Base-by-base conservation (phyloP, 1,140 invertebrate genomes). In the Ceratosolen solmsi region DNA sequence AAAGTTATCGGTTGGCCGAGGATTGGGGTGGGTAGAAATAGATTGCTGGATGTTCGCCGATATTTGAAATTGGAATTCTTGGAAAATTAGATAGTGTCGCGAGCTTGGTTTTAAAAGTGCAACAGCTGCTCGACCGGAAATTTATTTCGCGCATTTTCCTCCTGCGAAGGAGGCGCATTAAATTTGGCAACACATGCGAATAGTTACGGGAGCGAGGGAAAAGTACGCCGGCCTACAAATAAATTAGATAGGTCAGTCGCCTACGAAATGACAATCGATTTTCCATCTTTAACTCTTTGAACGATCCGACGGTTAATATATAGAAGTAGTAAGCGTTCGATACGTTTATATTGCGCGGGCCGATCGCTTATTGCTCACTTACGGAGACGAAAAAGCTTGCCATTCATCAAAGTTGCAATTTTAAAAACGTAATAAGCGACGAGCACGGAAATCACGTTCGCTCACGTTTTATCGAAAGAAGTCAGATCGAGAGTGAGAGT, bases 371-470 rank as follows among this genome's bases (percentile, higher is more conserved):
- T 51, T 17, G 9, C 5, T 20, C n/a, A 11, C 36, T 30, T 63
- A 46, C n/a, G 8, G 11, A 41, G 22, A 22, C 74, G 60, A 75
- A 75, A 25, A 33, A 58, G 5, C 41, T 46, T 13, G 54, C 36
- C 73, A 41, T 75, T 75, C 73, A 25, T 75, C 73, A 75, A 75
- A 75, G 56, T 75, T 54, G 73, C 73, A 58, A 63, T 77, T 65
- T 77, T 17, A 27, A 77, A 65, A 77, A 65, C 36, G 73, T 75
- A 75, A 75, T 75, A 60, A 75, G 56, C 56, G 73, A 27, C 41
- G 33, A 38, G 17, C 15, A 5, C 15, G 3, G 63, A 30, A 68
- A 22, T 22, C 30, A 13, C 33, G n/a, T 27, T 27, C 2, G 56
- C 63, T 22, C 30, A 0, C 30, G 33, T 15, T 22, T 20, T 22